phyloP scores from a whole-genome alignment of 2,113 vertebrate species.

The Gracilinanus agilis region DNA sequence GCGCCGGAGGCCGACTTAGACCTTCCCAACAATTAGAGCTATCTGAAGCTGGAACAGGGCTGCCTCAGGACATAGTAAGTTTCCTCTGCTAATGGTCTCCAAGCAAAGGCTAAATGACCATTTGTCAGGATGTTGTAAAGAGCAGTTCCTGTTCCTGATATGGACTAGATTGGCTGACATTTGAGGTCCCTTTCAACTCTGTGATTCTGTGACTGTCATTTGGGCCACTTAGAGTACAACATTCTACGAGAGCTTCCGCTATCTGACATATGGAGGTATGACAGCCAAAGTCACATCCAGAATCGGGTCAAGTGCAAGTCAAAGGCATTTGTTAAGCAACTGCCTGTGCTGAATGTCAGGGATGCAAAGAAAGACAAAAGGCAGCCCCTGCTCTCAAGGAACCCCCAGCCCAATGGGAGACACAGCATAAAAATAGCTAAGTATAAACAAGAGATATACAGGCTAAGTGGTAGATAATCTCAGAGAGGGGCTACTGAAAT shows the following conservation, averaged over 20 bases:
- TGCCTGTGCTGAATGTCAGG: background rate
- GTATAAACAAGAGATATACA: background rate
- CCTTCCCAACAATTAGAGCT: background rate
- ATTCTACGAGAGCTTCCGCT: background rate
- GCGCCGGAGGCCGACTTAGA: background rate
- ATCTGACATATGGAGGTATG: background rate
- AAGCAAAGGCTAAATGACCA: background rate
- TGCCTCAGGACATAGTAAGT: background rate
- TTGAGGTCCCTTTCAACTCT: background rate
- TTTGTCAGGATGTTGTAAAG: background rate
- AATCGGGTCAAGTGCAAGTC: background rate
- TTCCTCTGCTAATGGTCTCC: no score
- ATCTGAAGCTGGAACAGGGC: background rate
- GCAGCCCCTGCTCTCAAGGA: background rate
- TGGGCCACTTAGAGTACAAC: background rate
- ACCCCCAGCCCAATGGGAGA: background rate
- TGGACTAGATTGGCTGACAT: background rate
- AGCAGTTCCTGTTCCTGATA: background rate
- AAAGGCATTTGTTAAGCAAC: background rate
- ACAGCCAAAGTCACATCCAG: background rate
- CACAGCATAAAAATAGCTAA: background rate
- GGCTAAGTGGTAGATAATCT: background rate
- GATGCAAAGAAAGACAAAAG: background rate
- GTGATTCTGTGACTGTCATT: background rate
- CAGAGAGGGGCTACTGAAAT: background rate